phyloP scores from a whole-genome alignment of 2,797 vertebrate genomes.

The Hyperoplus immaculatus region DNA sequence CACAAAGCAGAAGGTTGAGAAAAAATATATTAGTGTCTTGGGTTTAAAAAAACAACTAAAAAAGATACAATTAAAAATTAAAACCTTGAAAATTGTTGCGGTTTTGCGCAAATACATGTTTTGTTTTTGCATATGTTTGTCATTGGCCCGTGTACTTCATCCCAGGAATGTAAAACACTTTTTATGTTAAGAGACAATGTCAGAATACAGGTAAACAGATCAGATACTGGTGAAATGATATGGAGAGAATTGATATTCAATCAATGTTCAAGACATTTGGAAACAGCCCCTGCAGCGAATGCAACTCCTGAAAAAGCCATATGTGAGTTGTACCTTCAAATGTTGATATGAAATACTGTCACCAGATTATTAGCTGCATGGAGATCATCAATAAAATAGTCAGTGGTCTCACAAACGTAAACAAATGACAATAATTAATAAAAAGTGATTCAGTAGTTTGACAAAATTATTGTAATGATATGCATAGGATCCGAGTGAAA shows the following conservation, averaged over 20 bases:
- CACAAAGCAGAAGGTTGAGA: neutral
- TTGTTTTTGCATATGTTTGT: constrained; percentile 29
- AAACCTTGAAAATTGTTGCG: neutral
- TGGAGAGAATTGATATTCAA: neutral
- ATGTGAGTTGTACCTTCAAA: neutral
- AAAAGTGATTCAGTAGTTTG: constrained; percentile 10
- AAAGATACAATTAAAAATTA: neutral
- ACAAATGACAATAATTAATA: constrained; percentile 29
- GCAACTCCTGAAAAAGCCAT: neutral
- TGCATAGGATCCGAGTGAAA: neutral
- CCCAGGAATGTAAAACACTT: constrained; percentile 15
- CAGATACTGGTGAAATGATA: neutral
- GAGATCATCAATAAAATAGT: constrained; percentile 53
- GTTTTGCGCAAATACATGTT: constrained; percentile 16
- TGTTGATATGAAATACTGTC: constrained; percentile 41
- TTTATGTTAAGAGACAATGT: neutral
- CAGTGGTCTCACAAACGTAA: constrained; percentile 46
- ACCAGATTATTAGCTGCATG: constrained; percentile 24
- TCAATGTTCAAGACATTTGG: constrained; percentile 6
- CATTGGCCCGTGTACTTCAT: constrained; percentile 16
- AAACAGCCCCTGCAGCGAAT: constrained; percentile 20
- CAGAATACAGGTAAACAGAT: constrained; percentile 1
- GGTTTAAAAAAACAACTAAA: constrained; percentile 11
- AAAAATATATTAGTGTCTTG: neutral
- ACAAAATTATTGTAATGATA: constrained; percentile 9